Conservation (phyloP, 2,113 vertebrate species). For the Hyla sarda region DNA sequence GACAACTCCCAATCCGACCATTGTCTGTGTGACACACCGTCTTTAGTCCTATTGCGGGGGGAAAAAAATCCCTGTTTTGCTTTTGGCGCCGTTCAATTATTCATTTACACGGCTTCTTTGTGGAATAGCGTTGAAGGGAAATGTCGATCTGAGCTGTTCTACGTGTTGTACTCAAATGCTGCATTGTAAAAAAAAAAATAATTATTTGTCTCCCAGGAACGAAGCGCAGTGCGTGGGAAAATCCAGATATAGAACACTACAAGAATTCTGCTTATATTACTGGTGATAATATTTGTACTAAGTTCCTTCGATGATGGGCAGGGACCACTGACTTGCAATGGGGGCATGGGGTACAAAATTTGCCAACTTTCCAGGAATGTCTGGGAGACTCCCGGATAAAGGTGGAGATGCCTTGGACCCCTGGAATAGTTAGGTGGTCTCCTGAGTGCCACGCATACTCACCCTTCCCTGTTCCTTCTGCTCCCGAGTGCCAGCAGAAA, state of each 20-base stretch:
- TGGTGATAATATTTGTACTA: neutral
- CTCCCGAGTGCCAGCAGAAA: no score
- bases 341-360: neutral
- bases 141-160: neutral
- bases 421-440: no score
- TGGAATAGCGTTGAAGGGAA: neutral
- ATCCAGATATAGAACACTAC: slow-evolving; percentile 18
- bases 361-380: no score
- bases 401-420: no score
- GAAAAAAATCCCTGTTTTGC: slow-evolving; percentile 35
- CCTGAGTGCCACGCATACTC: no score
- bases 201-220: slow-evolving; percentile 12
- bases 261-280: neutral
- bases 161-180: neutral
- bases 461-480: no score
- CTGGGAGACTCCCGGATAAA: no score
- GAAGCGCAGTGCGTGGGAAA: slow-evolving; percentile 21
- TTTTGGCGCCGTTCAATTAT: slow-evolving; percentile 49
- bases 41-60: neutral
- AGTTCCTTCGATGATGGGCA: neutral
- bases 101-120: slow-evolving; percentile 3
- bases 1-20: no score
- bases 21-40: neutral
- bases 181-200: neutral
- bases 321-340: neutral